Conservation (phyloP, 2,113 vertebrate species). For the Muntiacus reevesi region DNA sequence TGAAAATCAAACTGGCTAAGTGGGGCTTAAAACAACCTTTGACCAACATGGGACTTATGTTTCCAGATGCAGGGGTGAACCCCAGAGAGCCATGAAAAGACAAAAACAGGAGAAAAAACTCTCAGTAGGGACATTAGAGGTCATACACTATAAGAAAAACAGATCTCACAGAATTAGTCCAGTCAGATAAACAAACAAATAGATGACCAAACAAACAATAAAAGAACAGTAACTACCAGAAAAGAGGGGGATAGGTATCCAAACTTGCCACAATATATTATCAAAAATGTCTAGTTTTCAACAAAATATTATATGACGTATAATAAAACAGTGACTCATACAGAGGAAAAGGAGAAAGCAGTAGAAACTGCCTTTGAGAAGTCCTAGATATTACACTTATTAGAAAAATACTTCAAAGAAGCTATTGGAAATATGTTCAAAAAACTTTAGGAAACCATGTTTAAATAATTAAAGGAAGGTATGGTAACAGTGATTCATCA, state of each 20-base stretch:
- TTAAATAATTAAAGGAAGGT: background rate
- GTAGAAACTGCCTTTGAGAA: background rate
- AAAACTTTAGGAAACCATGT: background rate
- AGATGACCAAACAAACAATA: background rate
- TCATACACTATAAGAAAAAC: background rate
- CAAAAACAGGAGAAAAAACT: background rate
- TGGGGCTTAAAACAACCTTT: background rate
- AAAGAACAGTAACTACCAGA: background rate
- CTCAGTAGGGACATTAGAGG: background rate
- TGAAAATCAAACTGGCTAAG: background rate
- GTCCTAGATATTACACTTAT: background rate
- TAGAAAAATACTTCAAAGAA: background rate
- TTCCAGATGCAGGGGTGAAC: background rate
- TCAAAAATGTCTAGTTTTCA: slow-evolving; percentile 3
- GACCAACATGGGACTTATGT: background rate
- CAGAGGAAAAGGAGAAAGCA: background rate
- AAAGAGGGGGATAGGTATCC: background rate
- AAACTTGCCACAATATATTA: background rate
- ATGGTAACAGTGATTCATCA: background rate
- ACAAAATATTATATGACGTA: background rate
- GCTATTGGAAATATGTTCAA: background rate
- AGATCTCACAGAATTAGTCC: background rate
- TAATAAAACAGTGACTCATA: background rate
- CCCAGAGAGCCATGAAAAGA: background rate
- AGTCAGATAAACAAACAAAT: background rate